These are phyloP conservation scores for Daubentonia madagascariensis DNA, from an alignment of 2,113 vertebrate species.

Conservation along the genomic window DNA sequence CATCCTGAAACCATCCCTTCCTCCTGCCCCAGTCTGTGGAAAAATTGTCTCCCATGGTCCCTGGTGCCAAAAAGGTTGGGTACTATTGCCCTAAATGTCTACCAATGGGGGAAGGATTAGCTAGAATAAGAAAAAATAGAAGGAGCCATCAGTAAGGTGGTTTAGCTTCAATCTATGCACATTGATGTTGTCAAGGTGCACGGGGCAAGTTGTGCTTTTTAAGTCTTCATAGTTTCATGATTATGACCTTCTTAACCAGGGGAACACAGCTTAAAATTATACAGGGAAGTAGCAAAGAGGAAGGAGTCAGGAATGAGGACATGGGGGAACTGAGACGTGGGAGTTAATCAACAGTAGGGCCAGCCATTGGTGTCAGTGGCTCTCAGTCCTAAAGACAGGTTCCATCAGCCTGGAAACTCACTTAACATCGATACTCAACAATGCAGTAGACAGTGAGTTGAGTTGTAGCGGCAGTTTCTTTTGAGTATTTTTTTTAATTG, in stretches of 20 bases:
- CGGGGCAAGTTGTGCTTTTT: neutral
- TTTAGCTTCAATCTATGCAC: neutral
- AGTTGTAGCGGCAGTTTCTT: neutral
- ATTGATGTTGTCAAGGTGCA: neutral
- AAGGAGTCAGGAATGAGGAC: neutral
- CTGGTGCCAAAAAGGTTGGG: too few relatives aligned
- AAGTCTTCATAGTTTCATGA: neutral
- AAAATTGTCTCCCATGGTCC: too few relatives aligned
- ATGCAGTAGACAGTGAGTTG: neutral
- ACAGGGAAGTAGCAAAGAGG: neutral
- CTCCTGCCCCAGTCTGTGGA: too few relatives aligned
- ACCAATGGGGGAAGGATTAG: neutral
- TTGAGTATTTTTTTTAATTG: neutral
- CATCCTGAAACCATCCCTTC: too few relatives aligned
- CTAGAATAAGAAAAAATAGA: neutral
- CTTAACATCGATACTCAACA: neutral
- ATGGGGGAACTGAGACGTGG: neutral
- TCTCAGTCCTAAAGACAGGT: neutral
- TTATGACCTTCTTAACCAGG: neutral
- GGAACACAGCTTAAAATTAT: neutral
- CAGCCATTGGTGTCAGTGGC: neutral
- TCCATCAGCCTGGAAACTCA: neutral
- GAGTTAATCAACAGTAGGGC: neutral
- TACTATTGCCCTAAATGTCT: neutral
- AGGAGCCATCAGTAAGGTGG: neutral